Evolutionary conservation across 2,888 invertebrate species (phyloP), one percentile per base, ranked within the genome.

Genomic region (Coleophora deauratella): DNA sequence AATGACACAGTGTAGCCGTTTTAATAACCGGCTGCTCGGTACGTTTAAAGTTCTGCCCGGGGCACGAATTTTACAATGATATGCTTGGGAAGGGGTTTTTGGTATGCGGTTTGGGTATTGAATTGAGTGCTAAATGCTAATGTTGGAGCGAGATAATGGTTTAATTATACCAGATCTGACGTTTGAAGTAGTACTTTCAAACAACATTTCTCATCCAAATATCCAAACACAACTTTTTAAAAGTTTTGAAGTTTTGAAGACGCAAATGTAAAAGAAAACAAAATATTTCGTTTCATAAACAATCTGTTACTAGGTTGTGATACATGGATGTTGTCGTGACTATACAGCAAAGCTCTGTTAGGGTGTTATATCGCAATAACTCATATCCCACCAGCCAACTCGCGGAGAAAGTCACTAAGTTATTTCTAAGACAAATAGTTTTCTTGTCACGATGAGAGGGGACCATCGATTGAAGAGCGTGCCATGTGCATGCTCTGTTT

Each of bases 361-460:
- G 58, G 66, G 66, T 71, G 61, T 60, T 64, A 68, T 65, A 67
- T 62, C 53, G 62, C 62, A 64, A 74, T 76, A 76, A 73, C 60
- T 75, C 66, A 71, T 70, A 61, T 62, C 55, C 52, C 52, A 49
- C 58, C 50, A 60, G 60, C 61, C 43, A 49, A 46, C 49, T 49
- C 44, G 49, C 46, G 48, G 70, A 73, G 71, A 76, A 73, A 75
- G 71, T 70, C 72, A 62, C 67, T 63, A 66, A 76, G 76, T 68
- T 74, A 78, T 79, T 79, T 69, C 59, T 56, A 79, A 81, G 72
- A 79, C 80, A 81, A 80, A 84, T 75, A 82, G 73, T 72, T 74
- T 63, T 69, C 66, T 74, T 72, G 73, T 74, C 71, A 67, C 66
- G 55, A 59, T 51, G 59, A 66, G 66, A 62, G 67, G 58, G 62